Conservation (phyloP, 1,140 invertebrate species). For the Drosophila bocki region DNA sequence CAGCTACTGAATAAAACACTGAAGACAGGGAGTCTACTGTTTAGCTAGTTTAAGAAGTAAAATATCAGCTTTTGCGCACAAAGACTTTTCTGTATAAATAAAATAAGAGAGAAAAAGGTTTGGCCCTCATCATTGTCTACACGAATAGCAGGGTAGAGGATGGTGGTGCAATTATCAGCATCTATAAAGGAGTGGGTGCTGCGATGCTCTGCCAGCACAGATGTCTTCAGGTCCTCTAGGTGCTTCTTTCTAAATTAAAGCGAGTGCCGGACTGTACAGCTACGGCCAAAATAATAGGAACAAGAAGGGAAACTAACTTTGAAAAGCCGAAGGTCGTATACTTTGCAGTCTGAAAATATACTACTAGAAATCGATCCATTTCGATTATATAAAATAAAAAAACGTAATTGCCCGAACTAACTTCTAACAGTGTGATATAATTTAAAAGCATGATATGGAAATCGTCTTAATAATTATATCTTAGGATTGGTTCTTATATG, state of each 20-base stretch:
- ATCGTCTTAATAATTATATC: no score
- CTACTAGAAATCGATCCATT: neutral
- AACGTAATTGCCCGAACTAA: neutral
- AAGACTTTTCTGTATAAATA: neutral
- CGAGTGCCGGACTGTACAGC: neutral
- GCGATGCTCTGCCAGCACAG: neutral
- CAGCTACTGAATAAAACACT: no score
- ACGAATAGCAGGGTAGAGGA: neutral
- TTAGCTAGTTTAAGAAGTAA: no score
- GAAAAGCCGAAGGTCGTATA: neutral
- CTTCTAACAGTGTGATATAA: no score
- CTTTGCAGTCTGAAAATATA: neutral
- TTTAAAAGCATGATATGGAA: no score
- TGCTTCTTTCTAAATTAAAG: neutral
- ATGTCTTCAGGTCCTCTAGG: neutral
- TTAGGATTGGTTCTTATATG: no score
- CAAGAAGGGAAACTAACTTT: neutral
- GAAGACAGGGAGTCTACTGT: no score
- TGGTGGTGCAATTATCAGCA: constrained; percentile 1
- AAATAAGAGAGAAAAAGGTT: neutral
- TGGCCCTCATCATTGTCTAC: neutral
- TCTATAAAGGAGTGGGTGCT: constrained; percentile 1
- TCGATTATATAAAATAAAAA: neutral
- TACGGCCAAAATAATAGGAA: neutral
- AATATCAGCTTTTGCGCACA: no score